Conservation (phyloP, 2,797 vertebrate genomes). For the Yasuhikotakia modesta region DNA sequence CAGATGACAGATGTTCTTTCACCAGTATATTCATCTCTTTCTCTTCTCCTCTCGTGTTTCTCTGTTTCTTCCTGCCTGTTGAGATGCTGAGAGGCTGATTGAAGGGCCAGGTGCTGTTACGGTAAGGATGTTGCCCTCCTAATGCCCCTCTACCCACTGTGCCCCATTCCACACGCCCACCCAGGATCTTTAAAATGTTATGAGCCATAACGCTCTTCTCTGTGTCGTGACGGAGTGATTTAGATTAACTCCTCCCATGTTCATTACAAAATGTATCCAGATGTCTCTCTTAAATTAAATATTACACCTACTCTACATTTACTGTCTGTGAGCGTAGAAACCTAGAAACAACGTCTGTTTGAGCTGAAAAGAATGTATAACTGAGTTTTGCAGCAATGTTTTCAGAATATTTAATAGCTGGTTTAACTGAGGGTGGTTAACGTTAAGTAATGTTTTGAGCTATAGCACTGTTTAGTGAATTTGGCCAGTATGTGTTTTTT, state of each 20-base stretch:
- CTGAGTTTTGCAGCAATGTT: too few species aligned
- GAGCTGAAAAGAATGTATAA: not conserved
- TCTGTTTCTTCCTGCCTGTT: conserved; percentile 45
- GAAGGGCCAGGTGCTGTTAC: conserved; percentile 52
- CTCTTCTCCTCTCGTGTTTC: conserved; percentile 50
- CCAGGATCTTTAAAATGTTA: conserved; percentile 10
- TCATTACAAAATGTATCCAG: not conserved
- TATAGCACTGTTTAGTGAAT: not conserved
- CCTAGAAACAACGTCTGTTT: not conserved
- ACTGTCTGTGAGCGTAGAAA: not conserved
- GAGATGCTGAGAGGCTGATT: conserved; percentile 49
- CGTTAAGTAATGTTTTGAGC: not conserved
- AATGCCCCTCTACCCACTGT: conserved; percentile 30
- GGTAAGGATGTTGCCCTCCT: conserved; percentile 30
- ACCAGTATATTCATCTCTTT: conserved; percentile 54
- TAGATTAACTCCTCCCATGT: not conserved
- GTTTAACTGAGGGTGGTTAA: too few species aligned
- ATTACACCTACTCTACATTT: not conserved
- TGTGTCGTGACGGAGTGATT: too few species aligned
- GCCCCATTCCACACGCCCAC: conserved; percentile 41
- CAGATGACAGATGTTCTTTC: conserved; percentile 45
- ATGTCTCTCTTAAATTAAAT: not conserved
- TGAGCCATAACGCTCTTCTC: not conserved
- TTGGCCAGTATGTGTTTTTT: not conserved
- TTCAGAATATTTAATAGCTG: not conserved